These are phyloP conservation scores for Pomacea canaliculata DNA, from an alignment of 2,888 invertebrate species.

Conservation along the genomic window DNA sequence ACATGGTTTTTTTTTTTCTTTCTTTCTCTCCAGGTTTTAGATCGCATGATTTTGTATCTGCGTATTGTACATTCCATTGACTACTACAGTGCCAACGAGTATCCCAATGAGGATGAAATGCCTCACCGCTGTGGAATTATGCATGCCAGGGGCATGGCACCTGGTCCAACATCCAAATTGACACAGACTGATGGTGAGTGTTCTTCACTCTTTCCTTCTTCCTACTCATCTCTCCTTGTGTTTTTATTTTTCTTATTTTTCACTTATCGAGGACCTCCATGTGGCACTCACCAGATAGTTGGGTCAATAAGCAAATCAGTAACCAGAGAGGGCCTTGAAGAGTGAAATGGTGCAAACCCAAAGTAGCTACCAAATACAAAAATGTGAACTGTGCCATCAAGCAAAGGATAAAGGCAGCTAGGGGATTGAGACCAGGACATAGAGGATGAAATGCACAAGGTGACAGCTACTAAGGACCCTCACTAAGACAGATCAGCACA, in stretches of 20 bases:
- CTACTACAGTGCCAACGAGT: slow-evolving; percentile 98
- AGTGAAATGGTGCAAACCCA: no score
- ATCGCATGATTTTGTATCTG: slow-evolving; percentile 89
- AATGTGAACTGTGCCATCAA: no score
- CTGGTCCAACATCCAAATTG: slow-evolving; percentile 78
- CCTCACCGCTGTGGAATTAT: slow-evolving; percentile 98
- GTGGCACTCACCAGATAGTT: no score
- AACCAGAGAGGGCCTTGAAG: no score
- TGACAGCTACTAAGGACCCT: no score
- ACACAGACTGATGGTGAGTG: slow-evolving; percentile 69
- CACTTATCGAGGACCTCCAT: background rate
- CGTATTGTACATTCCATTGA: slow-evolving; percentile 98
- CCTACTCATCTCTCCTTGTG: background rate
- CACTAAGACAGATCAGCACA: no score
- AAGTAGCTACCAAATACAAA: no score
- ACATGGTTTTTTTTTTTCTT: background rate
- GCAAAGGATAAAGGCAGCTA: no score
- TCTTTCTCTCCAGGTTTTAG: slow-evolving; percentile 72
- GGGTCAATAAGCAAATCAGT: no score
- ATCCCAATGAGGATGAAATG: slow-evolving; percentile 99
- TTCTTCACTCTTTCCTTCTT: background rate
- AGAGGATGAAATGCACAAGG: no score
- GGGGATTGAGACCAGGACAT: no score
- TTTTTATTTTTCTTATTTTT: background rate
- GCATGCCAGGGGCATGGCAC: slow-evolving; percentile 92